phyloP scores from a whole-genome alignment of 1,140 invertebrate species.

The Telenomus remus region DNA sequence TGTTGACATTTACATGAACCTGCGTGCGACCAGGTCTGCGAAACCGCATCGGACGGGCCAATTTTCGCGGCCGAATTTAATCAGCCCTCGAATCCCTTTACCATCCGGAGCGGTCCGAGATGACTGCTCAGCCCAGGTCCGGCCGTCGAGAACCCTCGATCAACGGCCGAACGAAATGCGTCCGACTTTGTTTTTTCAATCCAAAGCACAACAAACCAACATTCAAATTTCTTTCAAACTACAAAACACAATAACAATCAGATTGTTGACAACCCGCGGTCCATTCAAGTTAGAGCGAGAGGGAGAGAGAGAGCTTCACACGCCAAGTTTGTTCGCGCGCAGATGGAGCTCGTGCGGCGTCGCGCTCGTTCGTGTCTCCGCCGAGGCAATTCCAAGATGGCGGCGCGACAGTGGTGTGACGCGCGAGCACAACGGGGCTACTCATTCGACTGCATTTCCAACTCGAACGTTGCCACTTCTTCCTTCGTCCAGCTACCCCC shows the following conservation, averaged over 20 bases:
- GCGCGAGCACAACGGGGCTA: constrained; percentile 58
- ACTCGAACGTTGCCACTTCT: constrained; percentile 72
- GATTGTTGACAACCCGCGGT: not conserved
- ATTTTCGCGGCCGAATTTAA: constrained; percentile 17
- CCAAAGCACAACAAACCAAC: no score
- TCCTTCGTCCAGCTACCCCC: constrained; percentile 32
- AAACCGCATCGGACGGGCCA: constrained; percentile 14
- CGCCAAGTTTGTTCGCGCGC: constrained; percentile 9
- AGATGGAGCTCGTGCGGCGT: constrained; percentile 36
- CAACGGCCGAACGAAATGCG: not conserved
- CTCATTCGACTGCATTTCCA: constrained; percentile 66
- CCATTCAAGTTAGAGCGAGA: constrained; percentile 3
- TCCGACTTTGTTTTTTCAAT: no score
- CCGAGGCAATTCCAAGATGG: constrained; percentile 23
- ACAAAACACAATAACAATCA: no score
- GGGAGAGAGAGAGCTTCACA: not conserved
- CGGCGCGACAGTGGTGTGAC: constrained; percentile 8
- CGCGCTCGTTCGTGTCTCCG: constrained; percentile 30
- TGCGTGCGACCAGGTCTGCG: constrained; percentile 8
- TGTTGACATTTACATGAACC: constrained; percentile 67
- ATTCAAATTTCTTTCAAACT: no score
- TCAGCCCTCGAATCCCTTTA: no score
- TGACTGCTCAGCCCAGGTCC: no score
- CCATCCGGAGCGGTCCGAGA: no score
- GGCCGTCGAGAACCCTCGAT: not conserved